Evolutionary conservation across 2,113 vertebrate species (phyloP).

Genomic region (Antigone vipio): DNA sequence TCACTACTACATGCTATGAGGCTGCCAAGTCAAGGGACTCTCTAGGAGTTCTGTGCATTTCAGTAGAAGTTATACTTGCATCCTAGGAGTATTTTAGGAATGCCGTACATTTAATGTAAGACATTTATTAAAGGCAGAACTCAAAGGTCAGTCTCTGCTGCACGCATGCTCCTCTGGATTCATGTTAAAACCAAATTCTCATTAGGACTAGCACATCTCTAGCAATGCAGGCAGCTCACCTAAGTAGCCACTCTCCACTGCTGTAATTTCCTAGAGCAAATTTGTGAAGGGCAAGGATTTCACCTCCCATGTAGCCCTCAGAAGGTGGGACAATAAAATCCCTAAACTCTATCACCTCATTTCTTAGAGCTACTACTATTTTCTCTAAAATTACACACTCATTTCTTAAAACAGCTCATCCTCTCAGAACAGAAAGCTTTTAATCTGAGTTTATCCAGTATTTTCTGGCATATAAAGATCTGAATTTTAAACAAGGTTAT

Average conservation of each 20-base stretch:
- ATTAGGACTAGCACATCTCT: neutral
- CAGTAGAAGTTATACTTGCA: neutral
- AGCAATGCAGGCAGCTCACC: no score
- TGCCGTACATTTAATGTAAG: fast-evolving
- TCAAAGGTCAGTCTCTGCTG: no score
- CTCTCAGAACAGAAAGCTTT: neutral
- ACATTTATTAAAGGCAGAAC: neutral
- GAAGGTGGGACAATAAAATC: neutral
- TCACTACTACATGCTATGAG: fast-evolving
- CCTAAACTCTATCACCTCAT: neutral
- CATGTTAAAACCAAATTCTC: neutral
- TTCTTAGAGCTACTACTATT: neutral
- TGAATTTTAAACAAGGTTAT: neutral
- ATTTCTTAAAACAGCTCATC: neutral
- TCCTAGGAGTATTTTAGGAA: neutral
- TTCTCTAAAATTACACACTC: neutral
- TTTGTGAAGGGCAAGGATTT: neutral
- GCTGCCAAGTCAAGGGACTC: neutral
- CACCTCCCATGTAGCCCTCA: neutral
- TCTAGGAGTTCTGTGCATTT: neutral
- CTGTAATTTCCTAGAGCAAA: neutral
- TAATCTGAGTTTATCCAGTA: neutral
- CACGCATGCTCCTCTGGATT: neutral
- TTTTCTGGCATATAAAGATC: neutral
- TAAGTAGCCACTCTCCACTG: fast-evolving